Percentiles rank a stretch among this genome's conserved stretches.
Conservation (phyloP, 92 coral and sea anemone genomes). For the Phenganax stokvisi region DNA sequence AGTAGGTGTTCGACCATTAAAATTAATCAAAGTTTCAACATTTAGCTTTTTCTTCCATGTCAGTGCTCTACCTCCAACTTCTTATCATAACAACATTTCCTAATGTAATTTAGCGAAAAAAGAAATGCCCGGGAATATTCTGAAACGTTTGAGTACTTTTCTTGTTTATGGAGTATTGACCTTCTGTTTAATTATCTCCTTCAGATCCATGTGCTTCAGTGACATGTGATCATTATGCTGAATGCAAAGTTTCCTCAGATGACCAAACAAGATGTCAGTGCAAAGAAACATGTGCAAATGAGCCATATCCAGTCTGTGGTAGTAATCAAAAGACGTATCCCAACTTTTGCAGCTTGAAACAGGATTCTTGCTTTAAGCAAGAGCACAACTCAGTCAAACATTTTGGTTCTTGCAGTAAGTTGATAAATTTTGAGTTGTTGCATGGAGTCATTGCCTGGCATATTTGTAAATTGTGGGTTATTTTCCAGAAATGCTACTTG, state of each 20-base stretch:
- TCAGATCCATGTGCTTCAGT: slow-evolving; percentile 86
- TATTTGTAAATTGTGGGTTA: neutral
- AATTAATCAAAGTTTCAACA: neutral
- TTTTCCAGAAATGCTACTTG: slow-evolving; percentile 18
- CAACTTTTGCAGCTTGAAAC: slow-evolving; percentile 34
- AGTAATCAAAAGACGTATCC: slow-evolving; percentile 29
- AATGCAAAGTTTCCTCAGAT: slow-evolving; percentile 67
- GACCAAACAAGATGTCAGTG: slow-evolving; percentile 84
- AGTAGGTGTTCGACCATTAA: slow-evolving; percentile 39
- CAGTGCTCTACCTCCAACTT: too few relatives aligned
- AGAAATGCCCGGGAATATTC: too few relatives aligned
- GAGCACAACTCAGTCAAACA: slow-evolving; percentile 61
- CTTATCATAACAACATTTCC: neutral
- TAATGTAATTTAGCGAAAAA: too few relatives aligned
- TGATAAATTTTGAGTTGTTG: neutral
- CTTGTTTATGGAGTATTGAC: too few relatives aligned
- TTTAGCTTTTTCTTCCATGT: too few relatives aligned
- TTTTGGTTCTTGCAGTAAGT: slow-evolving; percentile 81
- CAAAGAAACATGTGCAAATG: slow-evolving; percentile 40
- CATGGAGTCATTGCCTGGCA: neutral
- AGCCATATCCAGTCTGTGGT: slow-evolving; percentile 25
- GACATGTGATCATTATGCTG: slow-evolving; percentile 78
- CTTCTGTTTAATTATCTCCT: too few relatives aligned
- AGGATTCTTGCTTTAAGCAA: slow-evolving; percentile 71
- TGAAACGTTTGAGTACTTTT: too few relatives aligned